Evolutionary conservation across 2,797 vertebrate species (phyloP).

Genomic region (Petrocephalus schoutedeni): DNA sequence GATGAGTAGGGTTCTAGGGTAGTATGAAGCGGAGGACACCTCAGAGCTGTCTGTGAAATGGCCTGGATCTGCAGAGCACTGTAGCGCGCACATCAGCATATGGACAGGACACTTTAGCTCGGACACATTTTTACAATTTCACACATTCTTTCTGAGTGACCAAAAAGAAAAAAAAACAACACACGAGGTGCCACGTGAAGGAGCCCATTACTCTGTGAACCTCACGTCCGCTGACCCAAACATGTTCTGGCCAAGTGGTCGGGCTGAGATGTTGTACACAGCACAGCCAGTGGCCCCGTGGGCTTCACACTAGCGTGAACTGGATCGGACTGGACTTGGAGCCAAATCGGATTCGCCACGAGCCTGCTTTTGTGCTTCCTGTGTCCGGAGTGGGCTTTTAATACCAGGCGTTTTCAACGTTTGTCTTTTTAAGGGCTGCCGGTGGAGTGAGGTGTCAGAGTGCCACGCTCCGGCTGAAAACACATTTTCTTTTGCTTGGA

Average conservation of each 20-base stretch:
- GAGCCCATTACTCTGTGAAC: not conserved
- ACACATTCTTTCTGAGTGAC: not conserved
- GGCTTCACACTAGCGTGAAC: constrained; percentile 36
- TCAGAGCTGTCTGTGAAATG: constrained; percentile 32
- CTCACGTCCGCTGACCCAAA: not conserved
- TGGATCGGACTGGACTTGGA: constrained; percentile 39
- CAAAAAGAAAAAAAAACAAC: not conserved
- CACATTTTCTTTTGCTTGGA: constrained; percentile 4
- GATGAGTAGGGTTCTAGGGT: constrained; percentile 29
- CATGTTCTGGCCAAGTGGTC: not conserved
- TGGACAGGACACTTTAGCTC: not conserved
- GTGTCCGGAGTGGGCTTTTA: constrained; percentile 18
- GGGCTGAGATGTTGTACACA: constrained; percentile 47
- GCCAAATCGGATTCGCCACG: not conserved
- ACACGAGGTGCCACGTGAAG: not conserved
- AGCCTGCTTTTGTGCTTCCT: constrained; percentile 27
- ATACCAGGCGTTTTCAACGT: not conserved
- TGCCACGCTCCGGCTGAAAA: not conserved
- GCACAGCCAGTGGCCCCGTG: constrained; percentile 37
- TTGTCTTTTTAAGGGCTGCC: constrained; percentile 13
- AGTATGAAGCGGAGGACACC: constrained; percentile 33
- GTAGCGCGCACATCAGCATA: not conserved
- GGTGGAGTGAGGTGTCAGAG: not conserved
- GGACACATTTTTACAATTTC: not conserved
- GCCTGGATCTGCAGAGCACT: not conserved